These are phyloP conservation scores for Sycophila sp. DNA, from an alignment of 1,140 invertebrate genomes.

Conservation along the genomic window DNA sequence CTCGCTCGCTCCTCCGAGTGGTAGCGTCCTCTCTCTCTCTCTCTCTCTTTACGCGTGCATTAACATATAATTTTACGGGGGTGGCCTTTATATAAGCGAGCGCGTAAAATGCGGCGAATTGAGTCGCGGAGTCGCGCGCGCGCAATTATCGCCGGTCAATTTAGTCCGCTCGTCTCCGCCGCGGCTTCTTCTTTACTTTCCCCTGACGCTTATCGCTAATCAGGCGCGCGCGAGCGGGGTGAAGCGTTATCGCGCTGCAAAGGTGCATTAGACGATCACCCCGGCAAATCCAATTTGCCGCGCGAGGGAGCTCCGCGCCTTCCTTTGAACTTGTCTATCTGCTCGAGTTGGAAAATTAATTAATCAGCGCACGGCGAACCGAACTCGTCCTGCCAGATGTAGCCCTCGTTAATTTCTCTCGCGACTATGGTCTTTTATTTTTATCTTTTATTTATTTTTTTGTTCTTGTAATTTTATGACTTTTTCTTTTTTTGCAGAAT, in stretches of 20 bases:
- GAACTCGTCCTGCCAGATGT: too few relatives aligned
- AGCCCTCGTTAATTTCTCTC: too few relatives aligned
- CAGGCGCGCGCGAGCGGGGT: neutral
- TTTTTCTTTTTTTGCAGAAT: too few relatives aligned
- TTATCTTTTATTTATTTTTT: too few relatives aligned
- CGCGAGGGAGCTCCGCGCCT: neutral
- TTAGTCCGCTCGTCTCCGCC: too few relatives aligned
- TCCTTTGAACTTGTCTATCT: slow-evolving; percentile 20
- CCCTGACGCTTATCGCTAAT: slow-evolving; percentile 18
- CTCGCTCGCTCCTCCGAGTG: too few relatives aligned
- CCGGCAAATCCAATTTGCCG: slow-evolving; percentile 13
- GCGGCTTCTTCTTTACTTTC: too few relatives aligned
- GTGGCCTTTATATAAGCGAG: slow-evolving; percentile 4
- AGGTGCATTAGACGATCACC: slow-evolving; percentile 16
- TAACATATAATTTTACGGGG: too few relatives aligned
- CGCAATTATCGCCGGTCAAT: too few relatives aligned
- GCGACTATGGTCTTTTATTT: too few relatives aligned
- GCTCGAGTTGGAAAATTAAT: slow-evolving; percentile 30
- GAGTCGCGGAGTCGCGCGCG: neutral
- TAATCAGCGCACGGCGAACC: slow-evolving; percentile 9
- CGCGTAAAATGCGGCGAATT: neutral
- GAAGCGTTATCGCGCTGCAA: slow-evolving; percentile 11
- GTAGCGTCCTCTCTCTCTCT: neutral
- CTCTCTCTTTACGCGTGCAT: neutral
- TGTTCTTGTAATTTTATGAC: too few relatives aligned